Evolutionary conservation across 1,140 invertebrate species (phyloP).

Genomic region (Brachionus calyciflorus): DNA sequence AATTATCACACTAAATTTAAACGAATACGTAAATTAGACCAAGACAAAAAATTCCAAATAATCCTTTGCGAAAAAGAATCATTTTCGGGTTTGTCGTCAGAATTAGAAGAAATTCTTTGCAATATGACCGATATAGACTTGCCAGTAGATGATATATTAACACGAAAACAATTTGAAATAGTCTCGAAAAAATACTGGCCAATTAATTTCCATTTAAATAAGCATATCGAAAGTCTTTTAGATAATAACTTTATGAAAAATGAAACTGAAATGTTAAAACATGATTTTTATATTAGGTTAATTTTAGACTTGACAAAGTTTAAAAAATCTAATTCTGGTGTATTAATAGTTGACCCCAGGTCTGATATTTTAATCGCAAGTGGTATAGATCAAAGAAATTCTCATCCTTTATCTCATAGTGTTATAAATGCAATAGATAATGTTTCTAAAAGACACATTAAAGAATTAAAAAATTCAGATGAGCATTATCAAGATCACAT

Average conservation of each 20-base stretch:
- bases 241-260: conserved; percentile 33
- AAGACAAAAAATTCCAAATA: not conserved
- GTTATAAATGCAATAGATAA: conserved; percentile 22
- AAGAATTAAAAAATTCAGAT: not conserved
- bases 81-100: not conserved
- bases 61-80: conserved; percentile 16
- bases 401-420: conserved; percentile 38
- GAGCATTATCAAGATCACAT: not conserved
- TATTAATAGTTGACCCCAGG: conserved; percentile 25
- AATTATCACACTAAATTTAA: conserved; percentile 21
- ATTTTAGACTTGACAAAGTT: not conserved
- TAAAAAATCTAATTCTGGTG: conserved; percentile 1
- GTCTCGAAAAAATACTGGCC: conserved; percentile 43
- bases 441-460: conserved; percentile 3
- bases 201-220: conserved; percentile 34
- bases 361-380: conserved; percentile 11
- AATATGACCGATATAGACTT: conserved; percentile 14
- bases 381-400: conserved; percentile 15
- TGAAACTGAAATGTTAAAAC: not conserved
- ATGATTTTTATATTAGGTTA: conserved; percentile 17
- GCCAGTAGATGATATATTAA: conserved; percentile 27
- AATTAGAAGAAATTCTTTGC: not conserved
- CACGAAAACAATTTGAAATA: conserved; percentile 28
- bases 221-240: conserved; percentile 31
- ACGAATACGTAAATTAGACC: not conserved